These are phyloP conservation scores for Rutpela maculata DNA, from an alignment of 2,888 invertebrate genomes.

Conservation along the genomic window DNA sequence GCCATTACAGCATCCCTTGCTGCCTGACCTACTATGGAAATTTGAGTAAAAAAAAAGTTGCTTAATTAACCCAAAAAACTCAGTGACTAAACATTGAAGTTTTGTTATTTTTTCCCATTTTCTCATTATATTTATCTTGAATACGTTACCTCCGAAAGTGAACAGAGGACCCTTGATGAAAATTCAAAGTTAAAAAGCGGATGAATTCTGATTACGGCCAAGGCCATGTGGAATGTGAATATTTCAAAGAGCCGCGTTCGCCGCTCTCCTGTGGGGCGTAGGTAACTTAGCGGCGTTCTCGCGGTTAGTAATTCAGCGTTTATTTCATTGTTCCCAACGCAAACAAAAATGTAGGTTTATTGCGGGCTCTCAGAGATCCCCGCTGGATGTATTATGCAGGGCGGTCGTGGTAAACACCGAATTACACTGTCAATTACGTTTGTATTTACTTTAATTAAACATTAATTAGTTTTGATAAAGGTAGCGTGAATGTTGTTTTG, in stretches of 20 bases:
- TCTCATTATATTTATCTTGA: not conserved
- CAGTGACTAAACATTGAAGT: too few relatives aligned
- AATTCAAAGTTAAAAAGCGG: not conserved
- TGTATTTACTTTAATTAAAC: conserved; percentile 18
- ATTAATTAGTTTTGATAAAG: conserved; percentile 18
- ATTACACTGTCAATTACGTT: conserved; percentile 15
- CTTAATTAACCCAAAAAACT: too few relatives aligned
- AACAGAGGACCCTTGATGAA: not conserved
- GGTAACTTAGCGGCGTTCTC: not conserved
- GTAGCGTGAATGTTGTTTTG: not conserved
- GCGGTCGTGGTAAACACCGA: not conserved
- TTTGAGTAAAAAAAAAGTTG: too few relatives aligned
- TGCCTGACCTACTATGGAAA: too few relatives aligned
- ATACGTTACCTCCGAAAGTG: not conserved
- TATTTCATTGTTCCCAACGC: not conserved
- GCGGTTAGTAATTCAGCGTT: not conserved
- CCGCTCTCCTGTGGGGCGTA: not conserved
- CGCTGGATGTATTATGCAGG: conserved; percentile 8
- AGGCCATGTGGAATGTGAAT: not conserved
- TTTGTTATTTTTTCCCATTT: not conserved
- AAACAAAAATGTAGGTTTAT: conserved; percentile 9
- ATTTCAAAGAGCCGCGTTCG: not conserved
- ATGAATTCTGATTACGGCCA: not conserved
- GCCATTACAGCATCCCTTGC: too few relatives aligned
- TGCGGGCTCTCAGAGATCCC: not conserved